phyloP scores from a whole-genome alignment of 1,140 invertebrate species.

The Aricia agestis region DNA sequence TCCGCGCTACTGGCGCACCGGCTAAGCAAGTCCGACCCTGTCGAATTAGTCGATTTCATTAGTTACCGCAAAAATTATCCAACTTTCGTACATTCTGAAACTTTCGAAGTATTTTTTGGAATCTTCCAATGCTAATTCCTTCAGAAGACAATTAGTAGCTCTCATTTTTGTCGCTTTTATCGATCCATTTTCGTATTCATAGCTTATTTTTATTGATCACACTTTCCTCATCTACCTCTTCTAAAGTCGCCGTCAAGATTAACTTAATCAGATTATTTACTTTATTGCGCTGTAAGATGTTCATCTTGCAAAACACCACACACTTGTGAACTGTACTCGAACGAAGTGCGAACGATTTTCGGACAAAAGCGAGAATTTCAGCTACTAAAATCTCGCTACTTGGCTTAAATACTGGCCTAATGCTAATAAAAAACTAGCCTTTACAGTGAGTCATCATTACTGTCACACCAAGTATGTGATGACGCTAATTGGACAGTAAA shows the following conservation, averaged over 20 bases:
- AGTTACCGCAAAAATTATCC: too few relatives aligned
- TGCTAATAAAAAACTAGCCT: too few relatives aligned
- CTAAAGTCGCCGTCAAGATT: slow-evolving; percentile 27
- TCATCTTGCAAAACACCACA: slow-evolving; percentile 15
- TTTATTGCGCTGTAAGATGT: slow-evolving; percentile 21
- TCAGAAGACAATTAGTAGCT: slow-evolving; percentile 27
- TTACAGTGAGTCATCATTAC: too few relatives aligned
- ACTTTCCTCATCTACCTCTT: slow-evolving; percentile 27
- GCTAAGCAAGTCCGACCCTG: slow-evolving; percentile 15
- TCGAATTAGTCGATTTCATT: slow-evolving; percentile 17
- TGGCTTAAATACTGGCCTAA: too few relatives aligned
- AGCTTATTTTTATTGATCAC: slow-evolving; percentile 26
- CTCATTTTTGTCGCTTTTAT: slow-evolving; percentile 21
- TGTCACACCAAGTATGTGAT: too few relatives aligned
- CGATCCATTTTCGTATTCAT: slow-evolving; percentile 20
- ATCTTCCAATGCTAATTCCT: slow-evolving; percentile 30
- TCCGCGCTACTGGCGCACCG: slow-evolving; percentile 16
- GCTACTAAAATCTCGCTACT: slow-evolving; percentile 1
- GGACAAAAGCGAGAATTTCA: slow-evolving; percentile 9
- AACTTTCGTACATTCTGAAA: slow-evolving; percentile 21
- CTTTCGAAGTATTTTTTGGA: slow-evolving; percentile 22
- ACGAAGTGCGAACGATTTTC: slow-evolving; percentile 17
- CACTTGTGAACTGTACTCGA: slow-evolving; percentile 24
- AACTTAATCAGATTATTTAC: slow-evolving; percentile 27
- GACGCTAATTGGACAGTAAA: too few relatives aligned